Base-by-base conservation (phyloP, 2,888 invertebrate species). In the Drosophila meridiana region DNA sequence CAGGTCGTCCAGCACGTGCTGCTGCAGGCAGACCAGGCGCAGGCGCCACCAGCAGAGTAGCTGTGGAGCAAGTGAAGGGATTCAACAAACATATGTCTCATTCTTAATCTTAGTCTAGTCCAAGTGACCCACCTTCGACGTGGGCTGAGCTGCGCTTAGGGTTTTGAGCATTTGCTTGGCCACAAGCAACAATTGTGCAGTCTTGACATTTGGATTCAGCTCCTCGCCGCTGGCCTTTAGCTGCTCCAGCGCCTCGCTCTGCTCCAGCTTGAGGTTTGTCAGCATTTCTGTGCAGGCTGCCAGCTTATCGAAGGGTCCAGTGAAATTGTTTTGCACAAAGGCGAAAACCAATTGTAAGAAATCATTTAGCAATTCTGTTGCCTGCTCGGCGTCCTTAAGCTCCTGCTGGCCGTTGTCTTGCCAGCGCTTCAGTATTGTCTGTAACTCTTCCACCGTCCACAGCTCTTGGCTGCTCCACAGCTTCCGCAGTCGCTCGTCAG, bases 261-360 rank as follows among this genome's bases (percentile, higher is more conserved):
- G 8, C 5, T 65, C 60, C 52, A 82, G 13, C 36, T 76, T 5
- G 0, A 84, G 32, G 0, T 50, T 26, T 3, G 30, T 30, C 36
- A 89, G n/a, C 68, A 83, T 67, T 55, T 78, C 70, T n/a, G 65
- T 64, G 42, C 86, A 80, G 1, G 64, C 60, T 13, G 59, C 34
- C 7, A 87, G 8, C 52, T 87, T 82, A 28, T 82, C 72, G 48
- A 92, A 91, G 8, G 97, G 97, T 0, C 98, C 96, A 58, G 96
- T 96, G 95, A 97, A 98, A 93, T 98, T 98, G 61, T 94, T 94
- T 92, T 97, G 96, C 62, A 97, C 94, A 93, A 98, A 98, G 34
- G 94, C 94, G 58, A 96, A 94, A 36, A 97, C 93, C 78, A 95
- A 94, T 43, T 96, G 94, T 26, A 97, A 94, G 3, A 95, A 96